Percentiles rank a stretch among this genome's conserved stretches.
phyloP scores from a whole-genome alignment of 1,140 invertebrate species.

The Chlorops oryzae region DNA sequence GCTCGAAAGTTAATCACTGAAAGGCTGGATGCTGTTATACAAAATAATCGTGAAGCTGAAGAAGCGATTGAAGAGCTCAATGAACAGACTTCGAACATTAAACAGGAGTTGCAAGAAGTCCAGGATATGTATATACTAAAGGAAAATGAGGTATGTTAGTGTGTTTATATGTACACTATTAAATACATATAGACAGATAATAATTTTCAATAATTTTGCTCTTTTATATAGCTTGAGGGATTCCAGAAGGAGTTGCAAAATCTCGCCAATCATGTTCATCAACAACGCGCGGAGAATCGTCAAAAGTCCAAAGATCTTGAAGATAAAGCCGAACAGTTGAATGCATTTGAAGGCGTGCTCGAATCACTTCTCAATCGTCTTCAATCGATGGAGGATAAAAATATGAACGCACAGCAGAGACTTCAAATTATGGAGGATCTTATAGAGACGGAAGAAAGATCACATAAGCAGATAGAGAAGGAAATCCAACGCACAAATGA shows the following conservation, averaged over 20 bases:
- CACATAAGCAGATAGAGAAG: slow-evolving; percentile 23
- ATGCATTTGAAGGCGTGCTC: slow-evolving; percentile 19
- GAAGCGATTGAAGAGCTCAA: slow-evolving; percentile 30
- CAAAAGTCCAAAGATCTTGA: slow-evolving; percentile 18
- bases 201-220: not conserved
- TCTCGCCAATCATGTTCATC: slow-evolving; percentile 28
- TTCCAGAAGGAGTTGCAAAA: slow-evolving; percentile 36
- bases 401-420: slow-evolving; percentile 31
- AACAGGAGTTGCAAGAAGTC: slow-evolving; percentile 29
- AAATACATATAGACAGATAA: not conserved
- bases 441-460: slow-evolving; percentile 28
- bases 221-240: slow-evolving; percentile 17
- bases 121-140: slow-evolving; percentile 25
- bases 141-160: slow-evolving; percentile 25
- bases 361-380: slow-evolving; percentile 24
- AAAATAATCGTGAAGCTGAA: slow-evolving; percentile 39
- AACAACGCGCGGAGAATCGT: slow-evolving; percentile 38
- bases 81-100: slow-evolving; percentile 28
- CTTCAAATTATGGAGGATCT: slow-evolving; percentile 40
- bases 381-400: slow-evolving; percentile 25
- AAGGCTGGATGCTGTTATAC: slow-evolving; percentile 28
- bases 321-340: slow-evolving; percentile 18
- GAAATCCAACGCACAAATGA: slow-evolving; percentile 35
- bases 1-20: slow-evolving; percentile 21
- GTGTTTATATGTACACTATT: not conserved